These are phyloP conservation scores for Ia io DNA, from an alignment of 2,113 vertebrate species.

Conservation along the genomic window DNA sequence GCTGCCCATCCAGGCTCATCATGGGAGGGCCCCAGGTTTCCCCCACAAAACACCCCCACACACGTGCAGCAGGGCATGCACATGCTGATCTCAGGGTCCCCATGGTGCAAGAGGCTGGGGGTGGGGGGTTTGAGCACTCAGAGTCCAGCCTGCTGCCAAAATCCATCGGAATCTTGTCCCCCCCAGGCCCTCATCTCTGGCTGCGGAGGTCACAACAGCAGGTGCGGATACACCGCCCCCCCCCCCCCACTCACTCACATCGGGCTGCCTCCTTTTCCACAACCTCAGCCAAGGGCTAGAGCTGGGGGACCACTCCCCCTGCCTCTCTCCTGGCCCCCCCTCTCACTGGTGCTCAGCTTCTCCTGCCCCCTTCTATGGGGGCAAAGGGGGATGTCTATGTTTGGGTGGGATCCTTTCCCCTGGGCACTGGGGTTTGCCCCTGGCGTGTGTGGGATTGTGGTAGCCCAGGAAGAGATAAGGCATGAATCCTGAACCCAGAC, in stretches of 20 bases:
- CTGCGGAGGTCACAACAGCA: slow-evolving; percentile 74
- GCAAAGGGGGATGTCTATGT: background rate
- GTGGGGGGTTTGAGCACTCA: slow-evolving; percentile 56
- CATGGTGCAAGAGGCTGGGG: slow-evolving; percentile 52
- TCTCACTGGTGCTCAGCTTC: slow-evolving; percentile 37
- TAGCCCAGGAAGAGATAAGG: background rate
- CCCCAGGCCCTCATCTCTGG: slow-evolving; percentile 56
- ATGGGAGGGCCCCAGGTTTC: background rate
- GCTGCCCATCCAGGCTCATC: background rate
- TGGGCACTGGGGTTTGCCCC: background rate
- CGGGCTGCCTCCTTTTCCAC: slow-evolving; percentile 72
- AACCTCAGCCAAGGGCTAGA: slow-evolving; percentile 62
- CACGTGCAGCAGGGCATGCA: slow-evolving; percentile 69
- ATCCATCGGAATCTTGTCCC: slow-evolving; percentile 70
- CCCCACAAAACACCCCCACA: slow-evolving; percentile 14
- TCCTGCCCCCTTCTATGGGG: background rate
- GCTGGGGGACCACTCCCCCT: slow-evolving; percentile 51
- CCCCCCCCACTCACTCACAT: slow-evolving; percentile 34
- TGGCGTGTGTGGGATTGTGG: background rate
- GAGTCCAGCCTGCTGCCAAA: slow-evolving; percentile 72
- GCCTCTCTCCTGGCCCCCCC: background rate
- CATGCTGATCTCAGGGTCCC: slow-evolving; percentile 74
- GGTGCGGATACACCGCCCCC: slow-evolving; percentile 67
- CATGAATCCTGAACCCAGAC: background rate
- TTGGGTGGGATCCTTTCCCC: background rate